A percentile compares a stretch with the other conserved stretches of the same genome.
phyloP scores from a whole-genome alignment of 2,888 invertebrate genomes.

The Laspeyria flexula region DNA sequence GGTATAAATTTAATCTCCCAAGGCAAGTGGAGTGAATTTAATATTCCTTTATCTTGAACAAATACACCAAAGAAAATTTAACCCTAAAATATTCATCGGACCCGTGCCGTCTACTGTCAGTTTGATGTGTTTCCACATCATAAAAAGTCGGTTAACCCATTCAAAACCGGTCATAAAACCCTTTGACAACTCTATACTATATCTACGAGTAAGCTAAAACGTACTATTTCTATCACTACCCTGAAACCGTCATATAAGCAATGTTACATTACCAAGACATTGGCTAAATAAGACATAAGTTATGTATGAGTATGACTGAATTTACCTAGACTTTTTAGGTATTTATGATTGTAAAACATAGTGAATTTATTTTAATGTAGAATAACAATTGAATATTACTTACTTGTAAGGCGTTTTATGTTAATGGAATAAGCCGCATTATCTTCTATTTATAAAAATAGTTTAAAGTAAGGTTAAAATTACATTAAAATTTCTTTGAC shows the following conservation, averaged over 20 bases:
- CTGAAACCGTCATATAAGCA: not conserved
- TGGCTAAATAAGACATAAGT: not conserved
- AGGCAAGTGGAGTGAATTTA: conserved; percentile 2
- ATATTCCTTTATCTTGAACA: conserved; percentile 6
- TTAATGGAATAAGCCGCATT: too few relatives aligned
- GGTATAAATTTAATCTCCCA: not conserved
- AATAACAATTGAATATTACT: too few relatives aligned
- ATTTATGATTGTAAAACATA: too few relatives aligned
- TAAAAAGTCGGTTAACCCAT: conserved; percentile 11
- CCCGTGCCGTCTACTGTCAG: conserved; percentile 2
- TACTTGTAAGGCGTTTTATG: too few relatives aligned
- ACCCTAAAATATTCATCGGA: conserved; percentile 4
- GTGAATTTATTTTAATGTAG: too few relatives aligned
- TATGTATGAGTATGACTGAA: too few relatives aligned
- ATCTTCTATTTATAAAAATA: too few relatives aligned
- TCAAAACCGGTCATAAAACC: conserved; percentile 12
- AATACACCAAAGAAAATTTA: not conserved
- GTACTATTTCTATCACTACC: conserved; percentile 9
- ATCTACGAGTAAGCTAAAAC: not conserved
- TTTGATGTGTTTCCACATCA: conserved; percentile 17
- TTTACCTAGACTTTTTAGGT: too few relatives aligned
- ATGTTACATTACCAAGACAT: not conserved
- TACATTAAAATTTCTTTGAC: too few relatives aligned
- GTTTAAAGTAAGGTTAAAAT: too few relatives aligned
- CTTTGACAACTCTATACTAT: conserved; percentile 5